Evolutionary conservation across 2,797 vertebrate species (phyloP), one percentile per base, ranked within the genome.

Genomic region (Gobio occitaniae): DNA sequence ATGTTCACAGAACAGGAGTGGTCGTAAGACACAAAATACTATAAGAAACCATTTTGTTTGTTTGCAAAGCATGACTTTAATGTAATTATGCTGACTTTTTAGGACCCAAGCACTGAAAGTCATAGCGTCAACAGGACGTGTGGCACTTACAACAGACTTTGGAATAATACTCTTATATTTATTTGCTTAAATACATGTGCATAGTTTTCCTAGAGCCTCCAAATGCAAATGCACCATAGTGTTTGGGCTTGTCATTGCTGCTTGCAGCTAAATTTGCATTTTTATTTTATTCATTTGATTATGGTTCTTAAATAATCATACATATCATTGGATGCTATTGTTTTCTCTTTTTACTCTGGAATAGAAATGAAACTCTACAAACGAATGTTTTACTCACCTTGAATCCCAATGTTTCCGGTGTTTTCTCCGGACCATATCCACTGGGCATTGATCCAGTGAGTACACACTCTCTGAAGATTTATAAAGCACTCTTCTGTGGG

Each of bases 391-490:
- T 96, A 86, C 94, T 99, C 83, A 93, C 96, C 0, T 86, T 99
- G 89, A 95, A 99, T 90, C 98, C 98, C 0, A 97, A 96, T 2
- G 69, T 98, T 78, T 96, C 95, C 0, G 97, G 97, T 0, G 98
- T 99, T 44, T 97, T 98, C 89, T 95, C 41, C 9, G 97, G 98
- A 74, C 96, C 93, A 0, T 99, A 99, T 86, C 97, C 97, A 0
- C 94, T 99, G 16, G 98, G 98, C 86, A 97, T 99, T 1, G 98
- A 99, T 86, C 98, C 98, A 1, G 98, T 99, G 88, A 95, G 98
- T 95, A 80, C 69, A 48, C 70, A 61, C 21, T 32, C 59, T 47
- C 19, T 54, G 38, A 25, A 16, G 52, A 29, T 59, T 68, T 44
- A 56, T 82, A 56, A 68, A 84, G 32, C 38, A 78, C 12, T 19